These are phyloP conservation scores for Toxotes lorentzi DNA, from an alignment of 2,797 vertebrate species.

Conservation along the genomic window DNA sequence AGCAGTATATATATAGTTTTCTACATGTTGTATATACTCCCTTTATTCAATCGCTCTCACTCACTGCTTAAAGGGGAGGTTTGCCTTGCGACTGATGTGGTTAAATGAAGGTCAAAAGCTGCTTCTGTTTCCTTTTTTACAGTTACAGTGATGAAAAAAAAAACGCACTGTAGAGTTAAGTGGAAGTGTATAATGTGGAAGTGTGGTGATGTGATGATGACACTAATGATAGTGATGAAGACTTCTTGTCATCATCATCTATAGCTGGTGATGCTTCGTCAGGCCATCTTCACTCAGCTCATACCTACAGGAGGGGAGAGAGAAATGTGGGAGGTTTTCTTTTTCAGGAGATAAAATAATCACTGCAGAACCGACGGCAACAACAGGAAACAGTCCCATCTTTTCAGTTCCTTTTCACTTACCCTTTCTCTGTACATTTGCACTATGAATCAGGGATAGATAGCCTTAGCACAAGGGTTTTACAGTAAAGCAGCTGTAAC, in stretches of 20 bases:
- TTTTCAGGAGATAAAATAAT: too few relatives aligned
- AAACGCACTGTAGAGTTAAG: conserved; percentile 63
- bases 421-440: too few relatives aligned
- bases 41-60: conserved; percentile 69
- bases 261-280: conserved; percentile 79
- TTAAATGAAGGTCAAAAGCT: conserved; percentile 76
- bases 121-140: conserved; percentile 56
- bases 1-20: conserved; percentile 36
- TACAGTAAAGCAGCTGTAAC: too few relatives aligned
- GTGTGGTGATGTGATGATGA: conserved; percentile 16
- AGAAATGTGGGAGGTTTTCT: not conserved
- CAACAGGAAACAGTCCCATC: too few relatives aligned
- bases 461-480: too few relatives aligned
- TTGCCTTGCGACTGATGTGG: conserved; percentile 72
- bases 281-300: conserved; percentile 93
- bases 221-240: conserved; percentile 29
- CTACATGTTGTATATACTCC: conserved; percentile 44
- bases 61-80: conserved; percentile 72
- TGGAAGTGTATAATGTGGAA: conserved; percentile 33
- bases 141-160: conserved; percentile 71
- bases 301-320: conserved; percentile 84
- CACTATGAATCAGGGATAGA: too few relatives aligned
- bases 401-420: too few relatives aligned
- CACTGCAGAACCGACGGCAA: too few relatives aligned
- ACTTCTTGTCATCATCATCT: conserved; percentile 61